Percentiles rank a stretch among this genome's conserved stretches.
These are phyloP conservation scores for Melanostoma scalare DNA, from an alignment of 2,888 invertebrate species.

Conservation along the genomic window DNA sequence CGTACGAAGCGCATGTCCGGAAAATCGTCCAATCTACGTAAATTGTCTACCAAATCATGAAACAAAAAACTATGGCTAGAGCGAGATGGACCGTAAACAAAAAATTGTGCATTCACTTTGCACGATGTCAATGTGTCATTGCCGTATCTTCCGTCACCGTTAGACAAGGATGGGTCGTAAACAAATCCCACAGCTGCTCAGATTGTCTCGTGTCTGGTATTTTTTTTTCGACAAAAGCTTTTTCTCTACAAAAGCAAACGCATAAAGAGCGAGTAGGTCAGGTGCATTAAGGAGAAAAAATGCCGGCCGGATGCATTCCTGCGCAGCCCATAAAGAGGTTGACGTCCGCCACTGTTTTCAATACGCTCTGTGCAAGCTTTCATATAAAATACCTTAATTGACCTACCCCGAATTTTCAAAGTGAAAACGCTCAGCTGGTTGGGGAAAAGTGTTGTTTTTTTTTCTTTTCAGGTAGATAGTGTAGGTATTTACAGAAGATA, in stretches of 20 bases:
- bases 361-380: neutral
- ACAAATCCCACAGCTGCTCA: conserved; percentile 69
- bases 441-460: neutral
- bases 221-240: conserved; percentile 31
- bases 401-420: conserved; percentile 40
- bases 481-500: neutral
- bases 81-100: conserved; percentile 71
- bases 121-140: conserved; percentile 61
- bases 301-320: conserved; percentile 60
- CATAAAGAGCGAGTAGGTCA: conserved; percentile 67
- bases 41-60: conserved; percentile 20
- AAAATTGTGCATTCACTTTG: conserved; percentile 43
- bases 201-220: conserved; percentile 11
- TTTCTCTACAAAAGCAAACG: conserved; percentile 23
- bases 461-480: neutral
- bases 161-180: conserved; percentile 73
- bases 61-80: conserved; percentile 49
- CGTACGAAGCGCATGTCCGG: conserved; percentile 45
- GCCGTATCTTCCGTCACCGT: conserved; percentile 61
- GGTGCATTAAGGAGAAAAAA: conserved; percentile 58
- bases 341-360: conserved; percentile 19
- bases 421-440: conserved; percentile 25
- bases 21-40: conserved; percentile 21
- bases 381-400: neutral
- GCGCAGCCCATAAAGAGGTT: conserved; percentile 62